Evolutionary conservation across 2,113 vertebrate species (phyloP), one percentile per base, ranked within the genome.

Genomic region (Greenwoodochromis staneri): DNA sequence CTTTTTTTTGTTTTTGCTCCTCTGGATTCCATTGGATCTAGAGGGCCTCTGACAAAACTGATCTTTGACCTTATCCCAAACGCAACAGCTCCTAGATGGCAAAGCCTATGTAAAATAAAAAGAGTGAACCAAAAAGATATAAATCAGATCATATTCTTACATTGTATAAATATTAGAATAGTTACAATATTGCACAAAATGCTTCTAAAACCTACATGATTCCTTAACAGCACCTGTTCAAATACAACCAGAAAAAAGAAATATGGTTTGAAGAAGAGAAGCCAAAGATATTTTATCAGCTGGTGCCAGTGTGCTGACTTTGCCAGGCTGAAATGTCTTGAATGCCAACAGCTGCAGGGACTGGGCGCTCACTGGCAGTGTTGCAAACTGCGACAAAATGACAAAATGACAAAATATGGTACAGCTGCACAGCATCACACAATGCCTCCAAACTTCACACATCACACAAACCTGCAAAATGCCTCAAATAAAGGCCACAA

Each of bases 271-370:
- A n/a, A 29, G 7, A 38, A 17, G 9, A 88, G 54, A 69, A 89
- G 90, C 78, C 87, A 83, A 9, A 82, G 78, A 92, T 61, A 16
- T 80, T 88, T 88, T 82, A 88, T 92, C 84, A 73, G 86, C n/a
- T 4, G 59, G 38, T 89, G 91, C 91, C 92, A 90, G 93, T 2
- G 55, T 17, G 55, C 31, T 6, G 66, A 14, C 38, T 4, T 38
- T 85, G 88, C 89, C 92, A 87, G 91, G 66, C 82, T 36, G 66
- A 55, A 66, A 31, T 73, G 4, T 49, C 51, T 54, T 71, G 84
- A 57, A 61, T 82, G 85, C 88, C 93, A 91, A 73, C 88, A 85
- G 90, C 93, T 90, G 85, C 90, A 86, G 93, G 91, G 85, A 85
- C 36, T 8, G 57, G 59, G 47, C 8, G 2, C 80, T 85, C 17